Evolutionary conservation across 1,140 invertebrate genomes (phyloP).

Genomic region (Globodera ellingtonae): DNA sequence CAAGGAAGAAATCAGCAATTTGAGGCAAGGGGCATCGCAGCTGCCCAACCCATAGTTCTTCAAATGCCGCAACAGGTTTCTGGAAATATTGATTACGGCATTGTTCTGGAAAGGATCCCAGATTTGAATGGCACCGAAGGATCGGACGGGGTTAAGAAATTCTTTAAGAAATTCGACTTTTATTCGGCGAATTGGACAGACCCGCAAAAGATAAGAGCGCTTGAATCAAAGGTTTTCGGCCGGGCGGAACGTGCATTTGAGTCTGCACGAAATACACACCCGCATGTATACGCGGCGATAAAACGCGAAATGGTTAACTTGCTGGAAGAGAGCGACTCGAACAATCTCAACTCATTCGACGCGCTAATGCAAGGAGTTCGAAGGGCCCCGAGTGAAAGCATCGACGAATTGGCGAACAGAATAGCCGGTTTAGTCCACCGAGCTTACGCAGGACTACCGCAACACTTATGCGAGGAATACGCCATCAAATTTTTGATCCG

Average conservation of each 20-base stretch:
- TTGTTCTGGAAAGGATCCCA: not conserved
- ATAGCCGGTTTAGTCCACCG: not conserved
- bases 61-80: not conserved
- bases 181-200: not conserved
- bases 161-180: constrained; percentile 21
- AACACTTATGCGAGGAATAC: constrained; percentile 12
- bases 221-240: not conserved
- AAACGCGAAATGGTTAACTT: constrained; percentile 13
- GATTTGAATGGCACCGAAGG: constrained; percentile 9
- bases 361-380: not conserved
- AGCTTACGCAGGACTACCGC: not conserved
- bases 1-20: too few relatives aligned
- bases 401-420: constrained; percentile 20
- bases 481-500: constrained; percentile 5
- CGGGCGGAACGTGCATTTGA: constrained; percentile 5
- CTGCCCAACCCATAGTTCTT: not conserved
- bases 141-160: not conserved
- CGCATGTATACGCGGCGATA: not conserved
- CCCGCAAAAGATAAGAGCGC: not conserved
- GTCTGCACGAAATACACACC: not conserved
- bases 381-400: constrained; percentile 2
- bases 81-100: not conserved
- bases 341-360: constrained; percentile 3
- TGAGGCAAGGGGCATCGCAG: not conserved
- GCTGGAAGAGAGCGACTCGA: constrained; percentile 4